phyloP scores from a whole-genome alignment of 1,140 invertebrate species.

The Diorhabda elongata region DNA sequence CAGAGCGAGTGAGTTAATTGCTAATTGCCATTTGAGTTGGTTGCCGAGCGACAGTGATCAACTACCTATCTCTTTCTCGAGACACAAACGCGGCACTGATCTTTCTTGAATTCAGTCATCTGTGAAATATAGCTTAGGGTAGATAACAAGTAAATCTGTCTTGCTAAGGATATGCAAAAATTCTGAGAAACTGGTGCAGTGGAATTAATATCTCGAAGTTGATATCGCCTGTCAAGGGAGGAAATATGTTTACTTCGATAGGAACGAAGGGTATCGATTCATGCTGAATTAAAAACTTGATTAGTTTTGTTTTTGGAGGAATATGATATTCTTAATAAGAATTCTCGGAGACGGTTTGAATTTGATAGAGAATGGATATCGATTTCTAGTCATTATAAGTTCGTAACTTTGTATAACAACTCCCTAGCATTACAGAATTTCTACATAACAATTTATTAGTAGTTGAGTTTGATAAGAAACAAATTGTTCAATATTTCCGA shows the following conservation, averaged over 20 bases:
- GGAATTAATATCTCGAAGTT: too few species aligned
- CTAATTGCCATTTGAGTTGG: slow-evolving; percentile 33
- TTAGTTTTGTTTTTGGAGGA: too few species aligned
- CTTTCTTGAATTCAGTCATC: slow-evolving; percentile 32
- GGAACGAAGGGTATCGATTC: too few species aligned
- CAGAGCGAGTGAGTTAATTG: slow-evolving; percentile 30
- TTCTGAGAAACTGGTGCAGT: too few species aligned
- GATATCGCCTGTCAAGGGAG: too few species aligned
- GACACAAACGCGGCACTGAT: slow-evolving; percentile 20
- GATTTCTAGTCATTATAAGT: background rate
- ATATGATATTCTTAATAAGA: background rate
- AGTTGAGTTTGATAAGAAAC: too few species aligned
- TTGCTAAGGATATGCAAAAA: background rate
- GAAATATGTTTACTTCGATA: too few species aligned
- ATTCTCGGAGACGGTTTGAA: background rate
- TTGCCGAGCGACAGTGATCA: slow-evolving; percentile 38
- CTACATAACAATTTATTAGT: too few species aligned
- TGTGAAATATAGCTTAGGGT: slow-evolving; percentile 33
- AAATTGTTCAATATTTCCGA: too few species aligned
- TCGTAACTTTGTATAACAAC: too few species aligned
- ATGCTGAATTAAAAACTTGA: too few species aligned
- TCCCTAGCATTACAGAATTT: too few species aligned
- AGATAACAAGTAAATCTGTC: slow-evolving; percentile 17
- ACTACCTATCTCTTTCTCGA: slow-evolving; percentile 20
- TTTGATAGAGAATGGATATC: background rate